Conservation (phyloP, 1,140 invertebrate genomes). For the Drosophila simulans region DNA sequence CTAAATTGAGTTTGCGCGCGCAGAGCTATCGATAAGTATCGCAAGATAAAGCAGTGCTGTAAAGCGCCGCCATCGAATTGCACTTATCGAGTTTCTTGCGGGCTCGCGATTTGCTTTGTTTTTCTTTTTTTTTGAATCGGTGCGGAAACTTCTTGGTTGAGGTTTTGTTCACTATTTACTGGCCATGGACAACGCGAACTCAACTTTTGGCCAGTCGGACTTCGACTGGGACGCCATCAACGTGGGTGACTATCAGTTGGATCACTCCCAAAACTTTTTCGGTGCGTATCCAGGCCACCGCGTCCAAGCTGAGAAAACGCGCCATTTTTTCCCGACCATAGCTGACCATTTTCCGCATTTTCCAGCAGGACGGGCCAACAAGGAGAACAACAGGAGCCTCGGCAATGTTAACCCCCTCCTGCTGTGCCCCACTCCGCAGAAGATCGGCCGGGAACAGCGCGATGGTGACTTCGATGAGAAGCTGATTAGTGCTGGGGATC, state of each 20-base stretch:
- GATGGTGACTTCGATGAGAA: not conserved
- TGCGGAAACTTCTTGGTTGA: not conserved
- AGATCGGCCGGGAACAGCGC: not conserved
- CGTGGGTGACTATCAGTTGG: constrained; percentile 50
- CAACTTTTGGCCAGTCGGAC: constrained; percentile 5
- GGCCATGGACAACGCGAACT: constrained; percentile 30
- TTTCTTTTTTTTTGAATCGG: not conserved
- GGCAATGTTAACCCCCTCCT: constrained; percentile 15
- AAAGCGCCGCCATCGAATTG: not conserved
- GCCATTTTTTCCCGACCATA: constrained; percentile 39
- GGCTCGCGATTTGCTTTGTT: not conserved
- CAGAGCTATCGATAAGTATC: not conserved
- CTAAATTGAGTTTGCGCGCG: not conserved
- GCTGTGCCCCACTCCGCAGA: constrained; percentile 5
- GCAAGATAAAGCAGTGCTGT: not conserved
- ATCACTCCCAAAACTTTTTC: constrained; percentile 59
- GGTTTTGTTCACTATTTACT: too few species aligned
- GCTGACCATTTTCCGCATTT: constrained; percentile 3
- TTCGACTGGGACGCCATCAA: constrained; percentile 59
- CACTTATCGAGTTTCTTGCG: not conserved
- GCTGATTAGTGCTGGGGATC: not conserved
- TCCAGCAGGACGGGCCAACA: constrained; percentile 17
- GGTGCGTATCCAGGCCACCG: constrained; percentile 28
- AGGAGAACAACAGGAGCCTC: constrained; percentile 31
- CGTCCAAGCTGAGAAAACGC: constrained; percentile 29